phyloP scores from a whole-genome alignment of 2,113 vertebrate species.

The Crotalus horridus region DNA sequence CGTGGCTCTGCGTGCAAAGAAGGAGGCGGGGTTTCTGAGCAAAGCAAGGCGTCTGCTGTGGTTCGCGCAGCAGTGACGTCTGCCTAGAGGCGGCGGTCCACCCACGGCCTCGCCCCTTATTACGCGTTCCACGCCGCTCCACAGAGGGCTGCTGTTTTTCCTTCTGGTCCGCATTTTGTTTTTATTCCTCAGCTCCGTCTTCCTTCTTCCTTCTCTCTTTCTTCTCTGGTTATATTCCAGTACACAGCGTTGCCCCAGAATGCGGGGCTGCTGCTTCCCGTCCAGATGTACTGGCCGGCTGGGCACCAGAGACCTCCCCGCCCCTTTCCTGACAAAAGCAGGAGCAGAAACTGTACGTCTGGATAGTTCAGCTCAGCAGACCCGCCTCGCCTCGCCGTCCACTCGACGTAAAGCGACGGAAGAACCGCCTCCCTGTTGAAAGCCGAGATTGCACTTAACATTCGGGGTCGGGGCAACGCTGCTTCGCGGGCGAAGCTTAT shows the following conservation, averaged over 20 bases:
- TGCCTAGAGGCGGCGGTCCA: background rate
- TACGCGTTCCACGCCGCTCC: background rate
- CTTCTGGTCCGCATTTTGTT: background rate
- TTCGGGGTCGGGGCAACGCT: background rate
- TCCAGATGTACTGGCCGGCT: background rate
- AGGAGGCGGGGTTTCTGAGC: fast-evolving
- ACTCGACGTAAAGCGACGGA: background rate
- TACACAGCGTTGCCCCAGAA: background rate
- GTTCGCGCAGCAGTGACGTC: background rate
- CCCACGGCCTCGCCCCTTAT: fast-evolving
- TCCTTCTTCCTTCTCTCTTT: background rate
- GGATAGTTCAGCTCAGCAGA: background rate
- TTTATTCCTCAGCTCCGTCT: background rate
- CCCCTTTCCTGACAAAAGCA: background rate
- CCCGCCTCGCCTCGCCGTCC: background rate
- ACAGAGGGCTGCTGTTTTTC: background rate
- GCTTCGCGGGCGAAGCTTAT: background rate
- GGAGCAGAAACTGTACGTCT: background rate
- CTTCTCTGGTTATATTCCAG: background rate
- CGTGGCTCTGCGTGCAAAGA: fast-evolving
- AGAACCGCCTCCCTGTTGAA: background rate
- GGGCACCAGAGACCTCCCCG: background rate
- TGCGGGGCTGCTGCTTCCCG: background rate
- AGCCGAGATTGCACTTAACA: background rate
- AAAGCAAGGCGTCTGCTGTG: background rate